These are phyloP conservation scores for Phataginus tetradactyla DNA, from an alignment of 2,797 vertebrate species.

Conservation along the genomic window DNA sequence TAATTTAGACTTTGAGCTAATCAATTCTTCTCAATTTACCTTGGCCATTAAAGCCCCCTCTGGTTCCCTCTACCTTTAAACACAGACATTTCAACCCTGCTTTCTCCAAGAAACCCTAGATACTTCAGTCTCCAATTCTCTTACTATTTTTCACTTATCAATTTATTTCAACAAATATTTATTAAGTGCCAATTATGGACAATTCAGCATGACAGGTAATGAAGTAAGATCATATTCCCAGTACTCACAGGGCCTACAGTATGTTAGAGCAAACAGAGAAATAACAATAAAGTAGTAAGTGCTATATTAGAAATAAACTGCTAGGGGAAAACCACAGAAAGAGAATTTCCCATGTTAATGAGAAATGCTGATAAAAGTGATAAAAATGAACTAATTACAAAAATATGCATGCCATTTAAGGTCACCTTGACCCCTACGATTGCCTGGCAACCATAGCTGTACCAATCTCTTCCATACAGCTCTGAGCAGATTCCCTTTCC, in stretches of 20 bases:
- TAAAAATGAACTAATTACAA: constrained; percentile 41
- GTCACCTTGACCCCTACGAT: neutral
- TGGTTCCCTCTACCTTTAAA: neutral
- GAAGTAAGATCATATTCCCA: neutral
- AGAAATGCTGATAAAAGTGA: constrained; percentile 25
- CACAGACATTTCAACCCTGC: neutral
- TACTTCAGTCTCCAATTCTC: neutral
- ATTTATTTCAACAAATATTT: constrained; percentile 51
- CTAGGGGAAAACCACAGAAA: neutral
- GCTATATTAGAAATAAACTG: neutral
- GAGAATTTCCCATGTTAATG: constrained; percentile 48
- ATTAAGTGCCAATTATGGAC: neutral
- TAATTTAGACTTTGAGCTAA: neutral
- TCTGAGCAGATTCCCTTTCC: constrained; percentile 12
- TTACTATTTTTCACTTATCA: constrained; percentile 34
- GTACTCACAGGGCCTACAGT: neutral
- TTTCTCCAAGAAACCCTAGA: neutral
- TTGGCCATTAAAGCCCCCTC: neutral
- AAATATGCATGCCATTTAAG: constrained; percentile 40
- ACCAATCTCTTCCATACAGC: neutral
- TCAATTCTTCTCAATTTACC: constrained; percentile 3
- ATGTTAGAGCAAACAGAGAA: neutral
- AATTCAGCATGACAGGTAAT: neutral
- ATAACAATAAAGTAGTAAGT: neutral
- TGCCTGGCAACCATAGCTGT: constrained; percentile 35